Evolutionary conservation across 2,797 vertebrate species (phyloP).

Genomic region (Falco cherrug): DNA sequence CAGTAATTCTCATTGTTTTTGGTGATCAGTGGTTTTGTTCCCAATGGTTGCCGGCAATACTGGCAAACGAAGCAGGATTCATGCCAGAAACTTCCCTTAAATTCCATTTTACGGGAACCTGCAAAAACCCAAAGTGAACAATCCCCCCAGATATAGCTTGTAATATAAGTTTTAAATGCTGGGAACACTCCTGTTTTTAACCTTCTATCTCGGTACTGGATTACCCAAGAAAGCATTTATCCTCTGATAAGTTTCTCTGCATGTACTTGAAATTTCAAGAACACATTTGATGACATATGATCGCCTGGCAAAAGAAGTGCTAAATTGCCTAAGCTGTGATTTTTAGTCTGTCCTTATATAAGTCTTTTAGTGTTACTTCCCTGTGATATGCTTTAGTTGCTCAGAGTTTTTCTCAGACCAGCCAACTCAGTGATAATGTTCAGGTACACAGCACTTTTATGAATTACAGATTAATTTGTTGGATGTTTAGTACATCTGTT

Average conservation of each 20-base stretch:
- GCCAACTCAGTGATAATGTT: not conserved
- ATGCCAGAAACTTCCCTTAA: slow-evolving; percentile 96
- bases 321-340: not conserved
- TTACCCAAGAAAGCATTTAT: not conserved
- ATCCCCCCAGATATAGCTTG: not conserved
- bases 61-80: slow-evolving; percentile 96
- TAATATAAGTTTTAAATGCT: not conserved
- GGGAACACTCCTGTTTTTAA: not conserved
- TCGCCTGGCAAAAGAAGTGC: not conserved
- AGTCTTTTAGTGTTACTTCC: not conserved
- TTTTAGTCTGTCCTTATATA: not conserved
- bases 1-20: slow-evolving; percentile 92
- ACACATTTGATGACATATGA: not conserved
- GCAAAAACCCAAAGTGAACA: slow-evolving; percentile 22
- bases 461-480: not conserved
- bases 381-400: not conserved
- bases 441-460: not conserved
- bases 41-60: slow-evolving; percentile 91
- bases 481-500: not conserved
- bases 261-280: not conserved
- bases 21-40: slow-evolving; percentile 94
- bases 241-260: not conserved
- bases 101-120: slow-evolving; percentile 99
- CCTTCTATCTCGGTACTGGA: not conserved
- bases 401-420: not conserved